Evolutionary conservation across 1,140 invertebrate genomes (phyloP).

Genomic region (Caenorhabditis tropicalis): DNA sequence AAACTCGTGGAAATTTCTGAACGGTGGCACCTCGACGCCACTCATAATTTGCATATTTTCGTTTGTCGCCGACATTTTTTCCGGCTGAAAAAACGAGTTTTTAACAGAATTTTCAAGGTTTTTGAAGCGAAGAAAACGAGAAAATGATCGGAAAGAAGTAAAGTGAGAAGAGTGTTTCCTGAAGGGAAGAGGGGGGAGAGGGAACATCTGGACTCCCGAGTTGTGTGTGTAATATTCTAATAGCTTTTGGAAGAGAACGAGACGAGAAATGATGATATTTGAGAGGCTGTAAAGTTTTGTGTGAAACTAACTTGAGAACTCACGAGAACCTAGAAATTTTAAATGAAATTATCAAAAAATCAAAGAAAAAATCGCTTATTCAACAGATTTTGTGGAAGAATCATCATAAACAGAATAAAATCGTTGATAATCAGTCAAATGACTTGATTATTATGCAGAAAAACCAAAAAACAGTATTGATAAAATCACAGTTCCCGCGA

Average conservation of each 20-base stretch:
- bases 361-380: background rate
- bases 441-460: background rate
- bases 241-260: background rate
- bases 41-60: conserved; percentile 32
- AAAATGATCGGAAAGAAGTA: background rate
- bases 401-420: too few relatives aligned
- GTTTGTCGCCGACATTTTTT: background rate
- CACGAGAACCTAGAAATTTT: too few relatives aligned
- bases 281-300: background rate
- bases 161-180: conserved; percentile 13
- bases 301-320: too few relatives aligned
- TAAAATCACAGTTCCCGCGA: background rate
- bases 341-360: too few relatives aligned
- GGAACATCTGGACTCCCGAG: conserved; percentile 3
- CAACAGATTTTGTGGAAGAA: too few relatives aligned
- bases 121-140: too few relatives aligned
- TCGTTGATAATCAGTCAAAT: background rate
- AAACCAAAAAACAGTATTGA: background rate
- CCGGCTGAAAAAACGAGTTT: background rate
- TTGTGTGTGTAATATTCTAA: conserved; percentile 26
- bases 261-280: background rate
- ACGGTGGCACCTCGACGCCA: conserved; percentile 48
- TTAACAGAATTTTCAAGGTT: background rate
- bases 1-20: conserved; percentile 50
- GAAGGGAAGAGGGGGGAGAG: background rate